A percentile compares a stretch with the other conserved stretches of the same genome.
phyloP scores from a whole-genome alignment of 2,888 invertebrate species.

The Spilarctia lutea region DNA sequence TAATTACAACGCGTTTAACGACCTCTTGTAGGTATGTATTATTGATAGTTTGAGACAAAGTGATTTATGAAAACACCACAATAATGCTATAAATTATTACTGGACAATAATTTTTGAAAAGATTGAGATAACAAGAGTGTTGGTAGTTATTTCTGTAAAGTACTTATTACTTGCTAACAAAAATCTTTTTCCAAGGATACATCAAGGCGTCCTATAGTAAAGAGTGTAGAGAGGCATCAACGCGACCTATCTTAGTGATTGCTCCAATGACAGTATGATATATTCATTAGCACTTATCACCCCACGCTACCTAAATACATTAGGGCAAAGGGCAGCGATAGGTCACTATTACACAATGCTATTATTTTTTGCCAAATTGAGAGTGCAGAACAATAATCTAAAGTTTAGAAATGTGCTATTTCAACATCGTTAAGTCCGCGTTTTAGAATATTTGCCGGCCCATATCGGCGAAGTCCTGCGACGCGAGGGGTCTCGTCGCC shows the following conservation, averaged over 20 bases:
- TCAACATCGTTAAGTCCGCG: neutral
- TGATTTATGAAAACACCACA: no score
- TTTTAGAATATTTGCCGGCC: neutral
- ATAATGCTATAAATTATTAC: no score
- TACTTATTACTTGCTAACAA: no score
- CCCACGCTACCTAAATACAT: no score
- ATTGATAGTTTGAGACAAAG: neutral
- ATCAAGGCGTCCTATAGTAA: no score
- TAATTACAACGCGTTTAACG: neutral
- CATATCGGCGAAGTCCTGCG: neutral
- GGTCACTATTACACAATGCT: neutral
- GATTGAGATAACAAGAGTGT: neutral
- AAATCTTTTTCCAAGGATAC: no score
- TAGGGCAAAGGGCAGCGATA: no score
- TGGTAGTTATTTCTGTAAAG: no score
- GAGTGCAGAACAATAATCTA: neutral
- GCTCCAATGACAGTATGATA: neutral
- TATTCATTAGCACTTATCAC: neutral
- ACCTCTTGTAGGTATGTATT: neutral
- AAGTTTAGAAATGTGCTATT: neutral
- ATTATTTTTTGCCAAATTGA: neutral
- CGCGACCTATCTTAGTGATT: neutral
- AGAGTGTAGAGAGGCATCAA: no score
- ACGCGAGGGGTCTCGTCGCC: neutral
- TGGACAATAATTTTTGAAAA: no score